A percentile compares a stretch with the other conserved stretches of the same genome.
These are phyloP conservation scores for Micronycteris hirsuta DNA, from an alignment of 2,113 vertebrate genomes.

Conservation along the genomic window DNA sequence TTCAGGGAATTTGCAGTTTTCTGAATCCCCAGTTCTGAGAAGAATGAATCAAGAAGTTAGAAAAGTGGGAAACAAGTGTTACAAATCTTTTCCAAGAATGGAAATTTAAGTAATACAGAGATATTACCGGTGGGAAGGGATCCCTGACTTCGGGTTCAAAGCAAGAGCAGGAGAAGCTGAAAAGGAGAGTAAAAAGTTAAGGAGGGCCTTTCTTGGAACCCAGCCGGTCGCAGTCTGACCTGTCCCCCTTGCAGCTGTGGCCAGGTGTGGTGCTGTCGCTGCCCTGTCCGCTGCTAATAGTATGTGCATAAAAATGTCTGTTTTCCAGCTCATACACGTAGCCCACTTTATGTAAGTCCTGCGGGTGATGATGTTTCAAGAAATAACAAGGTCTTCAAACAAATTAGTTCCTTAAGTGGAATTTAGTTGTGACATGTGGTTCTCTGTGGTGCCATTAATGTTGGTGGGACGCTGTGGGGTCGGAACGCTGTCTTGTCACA, in stretches of 20 bases:
- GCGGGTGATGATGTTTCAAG: neutral
- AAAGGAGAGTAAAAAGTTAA: neutral
- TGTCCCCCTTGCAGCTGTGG: neutral
- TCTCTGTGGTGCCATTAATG: neutral
- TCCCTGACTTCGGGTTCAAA: neutral
- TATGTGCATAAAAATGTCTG: neutral
- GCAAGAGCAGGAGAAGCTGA: neutral
- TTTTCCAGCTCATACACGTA: neutral
- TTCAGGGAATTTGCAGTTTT: neutral
- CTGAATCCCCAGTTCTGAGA: neutral
- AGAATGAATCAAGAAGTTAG: neutral
- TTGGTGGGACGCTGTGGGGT: neutral
- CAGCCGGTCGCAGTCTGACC: neutral
- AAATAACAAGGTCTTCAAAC: slow-evolving; percentile 29
- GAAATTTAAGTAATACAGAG: neutral
- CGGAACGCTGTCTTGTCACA: neutral
- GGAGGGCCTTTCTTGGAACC: neutral
- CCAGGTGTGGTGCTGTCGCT: neutral
- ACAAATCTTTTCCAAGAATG: neutral
- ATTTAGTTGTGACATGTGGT: neutral
- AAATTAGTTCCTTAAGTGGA: neutral
- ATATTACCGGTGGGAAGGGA: neutral
- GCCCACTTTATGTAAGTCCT: neutral
- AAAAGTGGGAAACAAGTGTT: neutral
- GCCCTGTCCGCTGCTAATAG: neutral